Conservation (phyloP, 2,888 invertebrate genomes). For the Elgonia sp. region DNA sequence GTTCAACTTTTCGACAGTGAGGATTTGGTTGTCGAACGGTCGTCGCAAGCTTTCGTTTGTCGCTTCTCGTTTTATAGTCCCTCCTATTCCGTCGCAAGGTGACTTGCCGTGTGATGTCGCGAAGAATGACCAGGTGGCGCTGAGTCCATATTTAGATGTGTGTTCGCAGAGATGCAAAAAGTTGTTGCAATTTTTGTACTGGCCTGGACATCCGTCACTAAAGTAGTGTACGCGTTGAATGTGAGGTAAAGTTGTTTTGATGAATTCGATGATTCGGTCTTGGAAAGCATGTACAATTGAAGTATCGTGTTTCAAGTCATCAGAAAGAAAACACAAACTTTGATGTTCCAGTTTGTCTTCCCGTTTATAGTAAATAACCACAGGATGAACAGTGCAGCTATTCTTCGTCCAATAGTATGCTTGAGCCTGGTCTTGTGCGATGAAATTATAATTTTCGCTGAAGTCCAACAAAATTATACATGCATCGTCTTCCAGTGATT, state of each 20-base stretch:
- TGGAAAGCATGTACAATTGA: constrained; percentile 27
- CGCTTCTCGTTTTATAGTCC: constrained; percentile 19
- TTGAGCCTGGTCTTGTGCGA: constrained; percentile 41
- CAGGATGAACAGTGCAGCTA: constrained; percentile 44
- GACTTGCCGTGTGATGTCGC: constrained; percentile 24
- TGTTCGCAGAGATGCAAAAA: constrained; percentile 26
- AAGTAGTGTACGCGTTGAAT: constrained; percentile 19
- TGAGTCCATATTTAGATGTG: neutral
- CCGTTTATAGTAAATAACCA: constrained; percentile 38
- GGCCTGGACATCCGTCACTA: constrained; percentile 51
- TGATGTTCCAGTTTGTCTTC: constrained; percentile 21
- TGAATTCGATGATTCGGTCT: constrained; percentile 11
- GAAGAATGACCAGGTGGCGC: constrained; percentile 37
- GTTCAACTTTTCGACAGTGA: neutral
- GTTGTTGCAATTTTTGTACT: constrained; percentile 42
- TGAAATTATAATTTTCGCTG: constrained; percentile 51
- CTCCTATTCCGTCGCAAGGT: constrained; percentile 13
- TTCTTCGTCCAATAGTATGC: constrained; percentile 54
- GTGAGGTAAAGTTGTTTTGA: constrained; percentile 24
- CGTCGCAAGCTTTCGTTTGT: constrained; percentile 29
- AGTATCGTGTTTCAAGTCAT: constrained; percentile 49
- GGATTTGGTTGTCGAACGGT: constrained; percentile 21
- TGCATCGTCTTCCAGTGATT: constrained; percentile 27
- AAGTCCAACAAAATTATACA: constrained; percentile 46
- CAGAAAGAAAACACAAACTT: constrained; percentile 37